Base-by-base conservation (phyloP, 2,797 vertebrate genomes). In the Acridotheres tristis region DNA sequence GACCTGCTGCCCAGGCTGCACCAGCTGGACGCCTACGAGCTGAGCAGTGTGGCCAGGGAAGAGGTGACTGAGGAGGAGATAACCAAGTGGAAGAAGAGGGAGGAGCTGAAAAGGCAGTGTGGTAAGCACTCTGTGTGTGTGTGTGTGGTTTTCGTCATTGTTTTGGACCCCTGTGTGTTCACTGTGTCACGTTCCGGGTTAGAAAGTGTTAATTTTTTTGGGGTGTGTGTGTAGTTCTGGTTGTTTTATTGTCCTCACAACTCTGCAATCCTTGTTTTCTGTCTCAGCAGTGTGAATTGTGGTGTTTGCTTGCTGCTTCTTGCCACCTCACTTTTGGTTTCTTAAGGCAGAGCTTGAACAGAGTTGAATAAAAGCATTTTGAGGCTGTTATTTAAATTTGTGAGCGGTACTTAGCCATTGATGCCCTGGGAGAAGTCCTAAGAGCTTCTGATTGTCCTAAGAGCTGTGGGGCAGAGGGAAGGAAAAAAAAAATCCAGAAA, bases 1-100 rank as follows among this genome's bases (percentile, higher is more conserved):
- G 99, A 99, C 85, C 98, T 99, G 74, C 96, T 99, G 89, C 99
- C 99, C 32, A 99, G 99, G 84, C 96, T 99, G 57, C 99, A 99
- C 85, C 98, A 99, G 95, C 97, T 99, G 48, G 98, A 99, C 7
- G 98, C 98, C 4, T 98, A 99, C 23, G 99, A 99, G 85, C 97
- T 99, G 89, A 99, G 99, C 97, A 99, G 97, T 3, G 98, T 99
- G 89, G 99, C 99, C 32, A 98, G 99, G 97, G 98, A 99, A 84
- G 99, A 99, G 97, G 98, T 99, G 65, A 99, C 99, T 0, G 98
- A 99, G 30, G 98, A 99, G 85, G 99, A 99, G 91, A 97, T 99
- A 82, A 96, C 66, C 58, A 98, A 96, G 84, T 99, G 99, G 99
- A 96, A 98, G 94, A 97, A 94, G 62, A 99, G 96, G 88, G 98